Evolutionary conservation across 2,888 invertebrate species (phyloP), one percentile per base, ranked within the genome.

Genomic region (Crepidodera aurea): DNA sequence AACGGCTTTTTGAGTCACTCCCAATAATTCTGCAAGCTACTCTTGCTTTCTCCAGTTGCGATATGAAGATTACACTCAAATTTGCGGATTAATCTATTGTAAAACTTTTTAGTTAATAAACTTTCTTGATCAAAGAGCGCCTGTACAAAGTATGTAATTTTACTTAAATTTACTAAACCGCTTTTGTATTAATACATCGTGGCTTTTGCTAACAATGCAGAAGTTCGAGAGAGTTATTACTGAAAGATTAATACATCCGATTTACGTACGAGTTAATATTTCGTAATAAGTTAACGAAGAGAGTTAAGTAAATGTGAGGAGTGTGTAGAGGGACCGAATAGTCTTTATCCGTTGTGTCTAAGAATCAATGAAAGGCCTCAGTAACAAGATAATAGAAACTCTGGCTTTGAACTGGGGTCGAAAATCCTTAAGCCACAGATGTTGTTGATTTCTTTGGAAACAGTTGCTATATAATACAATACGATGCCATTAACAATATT

Each of bases 401-500:
- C 37, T 37, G 37, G 13, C 15, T 37, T 37, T 32, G 32, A 37
- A 46, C 7, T 4, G 22, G 46, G 46, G 46, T 22, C 46, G 25
- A 46, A 46, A 46, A 25, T 46, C 46, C 46, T 19, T 25, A 25
- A 46, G 46, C 25, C 46, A 25, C 46, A 46, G 46, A 46, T 46
- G 46, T 46, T 46, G 46, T 25, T 46, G 46, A 46, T 46, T 46
- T 46, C 46, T 25, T 46, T 46, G 46, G 25, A 46, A 46, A 25
- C 46, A 19, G 46, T 46, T 46, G 46, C 46, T 46, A 5, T 15
- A 15, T 37, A 37, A 37, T 37, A 37, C 37, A 37, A 37, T 37
- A 15, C 13, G 13, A 37, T 37, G 2, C 3, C 37, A 37, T 37
- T 37, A 37, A 37, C 37, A 37, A 37, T 37, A 37, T 37, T 37